Percentiles rank a stretch among this genome's conserved stretches.
These are phyloP conservation scores for Callithrix jacchus DNA, from an alignment of 2,113 vertebrate species.

Conservation along the genomic window DNA sequence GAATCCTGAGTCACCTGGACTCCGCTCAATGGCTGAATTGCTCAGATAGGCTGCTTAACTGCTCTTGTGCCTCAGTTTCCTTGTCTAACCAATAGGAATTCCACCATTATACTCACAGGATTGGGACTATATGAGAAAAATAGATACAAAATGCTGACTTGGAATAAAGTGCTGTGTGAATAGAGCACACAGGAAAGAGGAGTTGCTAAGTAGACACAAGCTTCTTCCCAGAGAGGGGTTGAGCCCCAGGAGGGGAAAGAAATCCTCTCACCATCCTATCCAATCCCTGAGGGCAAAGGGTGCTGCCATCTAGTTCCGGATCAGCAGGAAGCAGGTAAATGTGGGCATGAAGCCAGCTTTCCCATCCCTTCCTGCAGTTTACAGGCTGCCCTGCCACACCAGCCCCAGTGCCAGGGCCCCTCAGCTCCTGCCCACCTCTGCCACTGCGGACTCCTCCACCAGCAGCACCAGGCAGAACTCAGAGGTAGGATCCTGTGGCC, in stretches of 20 bases:
- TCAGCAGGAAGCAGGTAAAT: not conserved
- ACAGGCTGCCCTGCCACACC: not conserved
- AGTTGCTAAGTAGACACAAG: not conserved
- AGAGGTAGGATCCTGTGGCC: not conserved
- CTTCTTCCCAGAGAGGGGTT: not conserved
- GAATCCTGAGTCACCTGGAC: not conserved
- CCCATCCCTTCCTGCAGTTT: not conserved
- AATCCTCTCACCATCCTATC: slow-evolving; percentile 25
- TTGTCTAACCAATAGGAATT: not conserved
- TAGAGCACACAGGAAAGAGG: not conserved
- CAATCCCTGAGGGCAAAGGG: not conserved
- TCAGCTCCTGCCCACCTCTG: not conserved
- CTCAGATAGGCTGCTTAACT: not conserved
- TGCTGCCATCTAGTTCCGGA: not conserved
- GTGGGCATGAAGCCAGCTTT: not conserved
- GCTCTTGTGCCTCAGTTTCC: not conserved
- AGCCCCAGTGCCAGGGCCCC: not conserved
- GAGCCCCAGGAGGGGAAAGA: not conserved
- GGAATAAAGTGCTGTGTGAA: not conserved
- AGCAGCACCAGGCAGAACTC: not conserved
- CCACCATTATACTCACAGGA: not conserved
- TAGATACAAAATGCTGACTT: not conserved
- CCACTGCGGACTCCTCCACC: not conserved
- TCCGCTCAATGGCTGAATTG: not conserved
- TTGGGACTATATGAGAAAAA: not conserved